Conservation (phyloP, 1,140 invertebrate genomes). For the Trialeurodes vaporariorum region DNA sequence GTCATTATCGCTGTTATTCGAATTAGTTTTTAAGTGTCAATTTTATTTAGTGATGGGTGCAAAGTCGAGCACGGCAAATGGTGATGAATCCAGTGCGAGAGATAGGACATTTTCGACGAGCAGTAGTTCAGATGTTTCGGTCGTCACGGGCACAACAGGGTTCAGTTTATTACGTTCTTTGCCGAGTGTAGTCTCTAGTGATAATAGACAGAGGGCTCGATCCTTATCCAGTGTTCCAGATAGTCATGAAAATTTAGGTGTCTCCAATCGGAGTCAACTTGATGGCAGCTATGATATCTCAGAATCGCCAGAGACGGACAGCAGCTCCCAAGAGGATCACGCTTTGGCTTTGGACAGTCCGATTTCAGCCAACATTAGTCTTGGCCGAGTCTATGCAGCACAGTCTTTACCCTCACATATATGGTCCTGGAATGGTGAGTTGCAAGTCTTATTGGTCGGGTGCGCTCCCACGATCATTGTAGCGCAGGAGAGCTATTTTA, state of each 20-base stretch:
- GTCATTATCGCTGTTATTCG: neutral
- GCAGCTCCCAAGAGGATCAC: conserved; percentile 40
- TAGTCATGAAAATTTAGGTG: conserved; percentile 26
- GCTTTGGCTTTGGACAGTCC: conserved; percentile 29
- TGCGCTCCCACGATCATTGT: too few species aligned
- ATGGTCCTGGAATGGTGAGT: conserved; percentile 79
- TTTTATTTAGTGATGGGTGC: conserved; percentile 50
- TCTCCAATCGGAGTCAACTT: conserved; percentile 18
- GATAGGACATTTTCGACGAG: conserved; percentile 64
- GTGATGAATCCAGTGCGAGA: conserved; percentile 54
- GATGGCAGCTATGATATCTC: conserved; percentile 43
- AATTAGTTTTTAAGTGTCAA: neutral
- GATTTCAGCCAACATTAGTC: conserved; percentile 29
- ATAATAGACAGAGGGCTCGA: conserved; percentile 62
- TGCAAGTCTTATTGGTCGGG: conserved; percentile 7
- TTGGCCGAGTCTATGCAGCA: conserved; percentile 69
- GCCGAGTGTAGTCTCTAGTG: conserved; percentile 52
- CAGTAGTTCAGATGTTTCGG: conserved; percentile 45
- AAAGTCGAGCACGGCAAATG: conserved; percentile 63
- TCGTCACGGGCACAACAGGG: conserved; percentile 47
- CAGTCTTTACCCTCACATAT: conserved; percentile 82
- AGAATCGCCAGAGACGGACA: conserved; percentile 46
- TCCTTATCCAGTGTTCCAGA: conserved; percentile 74
- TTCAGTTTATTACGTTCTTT: conserved; percentile 60
- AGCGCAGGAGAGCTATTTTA: too few species aligned